Conservation (phyloP, 2,113 vertebrate genomes). For the Callopanchax toddi region DNA sequence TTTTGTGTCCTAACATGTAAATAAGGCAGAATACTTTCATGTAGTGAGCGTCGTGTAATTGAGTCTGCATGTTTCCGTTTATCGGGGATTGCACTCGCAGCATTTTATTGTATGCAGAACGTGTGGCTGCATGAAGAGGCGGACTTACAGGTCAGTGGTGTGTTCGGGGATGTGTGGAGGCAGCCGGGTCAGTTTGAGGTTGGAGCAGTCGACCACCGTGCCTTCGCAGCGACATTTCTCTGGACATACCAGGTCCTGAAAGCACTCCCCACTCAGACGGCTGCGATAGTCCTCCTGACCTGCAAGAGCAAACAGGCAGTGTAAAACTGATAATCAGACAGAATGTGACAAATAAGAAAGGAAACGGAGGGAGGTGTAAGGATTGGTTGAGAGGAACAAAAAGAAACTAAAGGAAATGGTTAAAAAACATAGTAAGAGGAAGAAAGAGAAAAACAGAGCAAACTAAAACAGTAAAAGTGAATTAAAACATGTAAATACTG, state of each 20-base stretch:
- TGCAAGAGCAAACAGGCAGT: constrained; percentile 42
- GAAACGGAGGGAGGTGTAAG: not conserved
- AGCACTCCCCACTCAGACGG: constrained; percentile 91
- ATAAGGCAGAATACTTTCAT: too few species aligned
- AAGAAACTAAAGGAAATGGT: constrained; percentile 7
- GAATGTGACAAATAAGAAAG: not conserved
- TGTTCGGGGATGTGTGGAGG: constrained; percentile 92
- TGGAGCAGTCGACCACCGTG: constrained; percentile 94
- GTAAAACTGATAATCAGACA: not conserved
- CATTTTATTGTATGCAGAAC: too few species aligned
- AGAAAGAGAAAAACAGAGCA: not conserved
- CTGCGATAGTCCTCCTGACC: constrained; percentile 95
- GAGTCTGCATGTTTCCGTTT: too few species aligned
- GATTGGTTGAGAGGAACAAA: not conserved
- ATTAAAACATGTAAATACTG: not conserved
- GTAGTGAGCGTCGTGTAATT: too few species aligned
- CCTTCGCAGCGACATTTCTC: constrained; percentile 96
- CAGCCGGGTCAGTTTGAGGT: constrained; percentile 89
- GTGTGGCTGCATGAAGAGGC: too few species aligned
- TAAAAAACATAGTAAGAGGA: not conserved
- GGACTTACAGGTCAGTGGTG: constrained; percentile 91
- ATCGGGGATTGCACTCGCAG: too few species aligned
- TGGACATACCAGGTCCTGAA: constrained; percentile 94
- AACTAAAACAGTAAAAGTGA: not conserved
- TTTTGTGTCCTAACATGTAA: too few species aligned